phyloP scores from a whole-genome alignment of 2,888 invertebrate genomes.

The Pasiphila rectangulata region DNA sequence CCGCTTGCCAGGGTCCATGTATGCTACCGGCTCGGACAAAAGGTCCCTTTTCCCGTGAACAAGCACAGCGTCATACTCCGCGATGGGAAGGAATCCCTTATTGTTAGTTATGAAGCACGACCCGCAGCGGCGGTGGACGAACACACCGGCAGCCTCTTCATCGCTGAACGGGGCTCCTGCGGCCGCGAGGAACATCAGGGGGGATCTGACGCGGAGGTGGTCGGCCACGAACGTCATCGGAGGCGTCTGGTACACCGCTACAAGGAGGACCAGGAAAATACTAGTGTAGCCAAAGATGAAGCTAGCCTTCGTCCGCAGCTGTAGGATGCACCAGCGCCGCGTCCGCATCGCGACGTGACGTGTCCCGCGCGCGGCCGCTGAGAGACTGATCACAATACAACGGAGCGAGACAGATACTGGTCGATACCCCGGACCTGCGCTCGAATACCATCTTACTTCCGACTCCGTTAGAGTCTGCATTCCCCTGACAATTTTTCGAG shows the following conservation, averaged over 20 bases:
- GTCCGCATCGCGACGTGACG: no score
- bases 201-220: conserved; percentile 48
- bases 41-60: conserved; percentile 37
- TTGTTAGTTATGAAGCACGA: conserved; percentile 59
- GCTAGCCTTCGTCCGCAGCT: conserved; percentile 46
- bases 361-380: no score
- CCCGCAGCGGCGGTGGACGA: conserved; percentile 45
- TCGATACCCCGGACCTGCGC: conserved; percentile 46
- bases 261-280: conserved; percentile 41
- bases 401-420: conserved; percentile 44
- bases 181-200: conserved; percentile 50
- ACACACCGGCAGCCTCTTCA: conserved; percentile 49
- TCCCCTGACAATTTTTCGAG: background rate
- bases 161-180: conserved; percentile 41
- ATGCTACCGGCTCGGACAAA: conserved; percentile 37
- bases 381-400: no score
- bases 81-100: conserved; percentile 52
- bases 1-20: conserved; percentile 47
- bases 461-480: background rate
- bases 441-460: background rate
- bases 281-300: conserved; percentile 44
- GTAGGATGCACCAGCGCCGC: no score
- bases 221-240: conserved; percentile 47
- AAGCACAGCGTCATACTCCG: conserved; percentile 55
- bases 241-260: conserved; percentile 41